Evolutionary conservation across 2,888 invertebrate species (phyloP), one percentile per base, ranked within the genome.

Genomic region (Agonopterix arenella): DNA sequence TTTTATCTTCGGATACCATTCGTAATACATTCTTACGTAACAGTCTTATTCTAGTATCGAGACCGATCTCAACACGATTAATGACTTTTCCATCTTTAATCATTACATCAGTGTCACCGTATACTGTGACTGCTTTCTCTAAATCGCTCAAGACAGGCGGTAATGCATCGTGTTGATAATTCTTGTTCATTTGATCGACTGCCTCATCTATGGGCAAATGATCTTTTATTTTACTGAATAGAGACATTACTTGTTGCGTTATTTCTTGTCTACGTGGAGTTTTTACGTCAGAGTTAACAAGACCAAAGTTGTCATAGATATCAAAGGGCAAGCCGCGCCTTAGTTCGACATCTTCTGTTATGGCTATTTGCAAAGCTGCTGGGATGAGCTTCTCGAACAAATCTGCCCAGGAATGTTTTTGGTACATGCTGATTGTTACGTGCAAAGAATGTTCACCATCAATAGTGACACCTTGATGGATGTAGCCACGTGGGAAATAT

Each of bases 351-450:
- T 95, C 93, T 50, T 92, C 90, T 50, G 88, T 86, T 13, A 95
- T 92, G 0, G 97, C 96, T 50, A 85, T 80, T 62, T 94, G 90
- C 51, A 98, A 65, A 0, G 97, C 95, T 37, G 90, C 80, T 0
- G 97, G 96, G 43, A 98, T 58, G 55, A 94, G 73, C 89, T 94
- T 93, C 71, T 97, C 95, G 56, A 99, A 84, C 5, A 98, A 90
- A 86, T 99, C 97, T 28, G 94, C 95, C 93, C 95, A 99, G 0
- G 96, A 92, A 72, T 96, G 97, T 65, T 93, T 94, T 72, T 98
- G 98, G 70, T 96, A 97, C 65, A 96, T 94, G 46, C 98, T 98
- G 4, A 99, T 84, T 0, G 99, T 99, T 4, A 99, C 93, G 76
- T 99, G 99, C 2, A 99, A 90, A 1, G 98, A 98, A 84, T 99